These are phyloP conservation scores for Ailuropoda melanoleuca DNA, from an alignment of 2,113 vertebrate genomes.

Conservation along the genomic window DNA sequence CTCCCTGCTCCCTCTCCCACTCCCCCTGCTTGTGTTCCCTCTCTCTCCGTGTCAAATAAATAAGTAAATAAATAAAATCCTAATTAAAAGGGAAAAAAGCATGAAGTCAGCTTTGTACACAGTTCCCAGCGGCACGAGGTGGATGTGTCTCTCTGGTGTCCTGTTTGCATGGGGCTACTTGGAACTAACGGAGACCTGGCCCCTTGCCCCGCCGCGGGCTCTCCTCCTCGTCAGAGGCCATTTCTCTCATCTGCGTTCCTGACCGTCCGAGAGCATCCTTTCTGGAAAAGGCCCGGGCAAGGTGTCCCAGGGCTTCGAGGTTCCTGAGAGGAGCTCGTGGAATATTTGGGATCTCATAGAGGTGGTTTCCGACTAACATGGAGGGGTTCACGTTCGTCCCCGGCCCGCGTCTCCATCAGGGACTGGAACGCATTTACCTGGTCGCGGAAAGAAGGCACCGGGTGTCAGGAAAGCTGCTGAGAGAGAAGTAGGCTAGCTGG, in stretches of 20 bases:
- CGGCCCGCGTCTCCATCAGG: background rate
- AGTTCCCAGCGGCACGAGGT: background rate
- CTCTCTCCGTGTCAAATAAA: too few species aligned
- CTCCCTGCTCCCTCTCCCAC: too few species aligned
- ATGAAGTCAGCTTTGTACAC: background rate
- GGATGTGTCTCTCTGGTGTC: background rate
- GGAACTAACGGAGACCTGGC: background rate
- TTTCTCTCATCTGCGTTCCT: background rate
- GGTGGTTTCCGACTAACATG: background rate
- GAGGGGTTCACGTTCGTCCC: background rate
- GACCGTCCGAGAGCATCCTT: background rate
- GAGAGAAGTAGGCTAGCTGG: background rate
- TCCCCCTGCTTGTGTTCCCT: too few species aligned
- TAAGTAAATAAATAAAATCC: too few species aligned
- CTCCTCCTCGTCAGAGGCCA: background rate
- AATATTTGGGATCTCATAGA: background rate
- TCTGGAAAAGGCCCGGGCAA: background rate
- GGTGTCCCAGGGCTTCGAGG: background rate
- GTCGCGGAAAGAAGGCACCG: background rate
- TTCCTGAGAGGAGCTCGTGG: background rate
- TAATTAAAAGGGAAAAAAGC: background rate
- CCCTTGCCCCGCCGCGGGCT: background rate
- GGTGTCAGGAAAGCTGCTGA: background rate
- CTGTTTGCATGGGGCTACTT: background rate
- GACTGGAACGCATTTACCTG: background rate